Evolutionary conservation across 1,140 invertebrate genomes (phyloP), one percentile per base, ranked within the genome.

Genomic region (Drosophila tropicalis): DNA sequence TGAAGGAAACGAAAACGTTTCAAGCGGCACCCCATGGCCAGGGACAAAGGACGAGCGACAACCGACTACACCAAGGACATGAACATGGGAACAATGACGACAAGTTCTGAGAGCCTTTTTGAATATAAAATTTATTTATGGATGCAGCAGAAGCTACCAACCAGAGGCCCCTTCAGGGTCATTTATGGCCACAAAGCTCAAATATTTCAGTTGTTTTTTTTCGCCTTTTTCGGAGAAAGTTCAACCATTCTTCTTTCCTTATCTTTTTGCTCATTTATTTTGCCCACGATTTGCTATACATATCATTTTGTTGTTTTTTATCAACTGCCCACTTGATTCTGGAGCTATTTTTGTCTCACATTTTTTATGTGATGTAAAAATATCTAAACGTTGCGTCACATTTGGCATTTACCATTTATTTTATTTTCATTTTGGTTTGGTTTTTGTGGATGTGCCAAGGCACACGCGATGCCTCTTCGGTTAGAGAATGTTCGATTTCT

Each of bases 351-450:
- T 15, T 51, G 41, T 51, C 22, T 73, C 67, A 69, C 63, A 56
- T 57, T 34, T 47, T 62, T 40, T 34, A 47, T 54, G 62, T 70
- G 61, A 68, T 87, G 83, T 79, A 71, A 83, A 83, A 76, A 79
- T 87, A 83, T 76, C 61, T 65, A 34, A 79, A 56, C 72, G 72
- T 86, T 87, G 72, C 82, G 82, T 86, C 83, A 86, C 64, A 62
- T 67, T 78, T 62, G 76, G 62, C 78, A 78, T 72, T 86, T 75
- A 15, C 44, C 58, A 61, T 63, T 40, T 56, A 51, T 57, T 62
- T 55, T 68, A 63, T 62, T 71, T 68, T 70, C 67, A 44, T 62
- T 70, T 66, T 25, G 36, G 36, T 51, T 22, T 2, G 29, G 29
- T 51, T 51, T 51, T 51, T 62, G 64, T 69, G 32, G 66, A 81